Conservation (phyloP, 2,797 vertebrate species). For the Moxostoma hubbsi region DNA sequence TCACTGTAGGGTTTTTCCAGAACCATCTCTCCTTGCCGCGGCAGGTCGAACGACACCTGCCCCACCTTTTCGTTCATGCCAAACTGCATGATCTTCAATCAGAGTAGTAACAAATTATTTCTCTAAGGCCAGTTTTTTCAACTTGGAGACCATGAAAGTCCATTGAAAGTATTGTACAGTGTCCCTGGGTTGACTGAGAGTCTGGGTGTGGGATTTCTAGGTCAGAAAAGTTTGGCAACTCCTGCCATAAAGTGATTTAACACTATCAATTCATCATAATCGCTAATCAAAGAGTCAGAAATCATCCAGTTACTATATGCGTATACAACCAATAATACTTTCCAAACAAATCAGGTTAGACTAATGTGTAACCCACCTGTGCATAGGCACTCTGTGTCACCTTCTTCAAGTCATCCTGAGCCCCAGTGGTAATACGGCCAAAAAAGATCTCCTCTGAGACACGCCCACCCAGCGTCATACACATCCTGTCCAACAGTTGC, state of each 20-base stretch:
- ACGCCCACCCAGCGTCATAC: slow-evolving; percentile 93
- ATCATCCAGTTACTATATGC: no score
- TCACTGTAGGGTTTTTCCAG: slow-evolving; percentile 97
- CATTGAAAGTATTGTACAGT: no score
- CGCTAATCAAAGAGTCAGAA: background rate
- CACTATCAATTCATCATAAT: background rate
- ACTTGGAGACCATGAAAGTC: no score
- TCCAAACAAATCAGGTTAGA: background rate
- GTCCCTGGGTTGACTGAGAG: no score
- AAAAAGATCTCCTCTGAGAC: slow-evolving; percentile 96
- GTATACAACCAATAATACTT: background rate
- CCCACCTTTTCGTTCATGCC: slow-evolving; percentile 97
- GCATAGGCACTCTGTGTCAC: slow-evolving; percentile 97
- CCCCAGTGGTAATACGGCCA: slow-evolving; percentile 90
- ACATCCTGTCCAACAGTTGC: slow-evolving; percentile 96
- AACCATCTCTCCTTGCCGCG: slow-evolving; percentile 92
- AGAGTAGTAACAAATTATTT: background rate
- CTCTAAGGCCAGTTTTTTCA: background rate
- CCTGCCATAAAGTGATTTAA: no score
- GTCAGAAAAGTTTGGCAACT: no score
- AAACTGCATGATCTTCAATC: slow-evolving; percentile 91
- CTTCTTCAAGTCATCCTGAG: slow-evolving; percentile 94
- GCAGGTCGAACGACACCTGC: slow-evolving; percentile 95
- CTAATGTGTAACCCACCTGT: slow-evolving; percentile 72
- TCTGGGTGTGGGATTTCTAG: no score